Percentiles rank a stretch among this genome's conserved stretches.
phyloP scores from a whole-genome alignment of 2,797 vertebrate genomes.

The Pogonophryne albipinna region DNA sequence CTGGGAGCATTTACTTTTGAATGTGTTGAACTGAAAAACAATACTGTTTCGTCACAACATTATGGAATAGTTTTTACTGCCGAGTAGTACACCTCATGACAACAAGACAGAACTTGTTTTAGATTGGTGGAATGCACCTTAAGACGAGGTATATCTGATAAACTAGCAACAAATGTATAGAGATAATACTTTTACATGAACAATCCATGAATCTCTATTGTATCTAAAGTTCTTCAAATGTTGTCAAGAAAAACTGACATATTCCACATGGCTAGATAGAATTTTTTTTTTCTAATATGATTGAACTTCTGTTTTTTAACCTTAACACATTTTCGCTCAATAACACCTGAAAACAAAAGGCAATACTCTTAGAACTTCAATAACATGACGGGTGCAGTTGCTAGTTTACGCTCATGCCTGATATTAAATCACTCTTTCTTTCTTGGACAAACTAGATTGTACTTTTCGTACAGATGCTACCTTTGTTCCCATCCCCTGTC shows the following conservation, averaged over 20 bases:
- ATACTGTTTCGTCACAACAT: neutral
- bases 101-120: too few species aligned
- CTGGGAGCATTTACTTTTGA: neutral
- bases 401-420: neutral
- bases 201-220: neutral
- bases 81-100: neutral
- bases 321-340: neutral
- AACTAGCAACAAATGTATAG: neutral
- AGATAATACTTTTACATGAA: neutral
- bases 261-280: neutral
- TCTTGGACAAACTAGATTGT: neutral
- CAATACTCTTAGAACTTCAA: neutral
- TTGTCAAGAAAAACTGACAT: neutral
- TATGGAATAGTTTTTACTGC: neutral
- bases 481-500: neutral
- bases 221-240: neutral
- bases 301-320: neutral
- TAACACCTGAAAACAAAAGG: neutral
- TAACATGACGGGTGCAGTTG: neutral
- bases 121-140: too few species aligned
- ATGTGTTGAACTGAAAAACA: neutral
- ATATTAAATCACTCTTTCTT: conserved; percentile 1
- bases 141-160: too few species aligned
- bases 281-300: neutral
- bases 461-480: neutral